These are phyloP conservation scores for Martes martes DNA, from an alignment of 2,113 vertebrate species.

Conservation along the genomic window DNA sequence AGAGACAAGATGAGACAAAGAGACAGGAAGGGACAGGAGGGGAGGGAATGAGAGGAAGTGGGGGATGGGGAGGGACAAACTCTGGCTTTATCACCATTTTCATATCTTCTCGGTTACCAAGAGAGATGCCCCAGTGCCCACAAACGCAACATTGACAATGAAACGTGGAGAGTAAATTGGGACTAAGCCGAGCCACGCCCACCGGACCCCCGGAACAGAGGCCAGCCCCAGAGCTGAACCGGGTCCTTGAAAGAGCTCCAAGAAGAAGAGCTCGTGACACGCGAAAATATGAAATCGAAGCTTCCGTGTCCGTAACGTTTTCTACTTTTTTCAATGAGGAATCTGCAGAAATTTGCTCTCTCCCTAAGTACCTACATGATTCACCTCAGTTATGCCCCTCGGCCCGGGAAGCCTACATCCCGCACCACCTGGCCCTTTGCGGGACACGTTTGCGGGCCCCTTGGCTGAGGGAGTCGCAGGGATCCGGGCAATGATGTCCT, in stretches of 20 bases:
- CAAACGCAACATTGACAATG: rapidly evolving
- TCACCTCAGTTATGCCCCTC: background rate
- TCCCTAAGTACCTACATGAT: background rate
- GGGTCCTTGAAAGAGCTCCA: background rate
- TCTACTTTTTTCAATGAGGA: background rate
- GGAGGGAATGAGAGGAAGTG: no score
- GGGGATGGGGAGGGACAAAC: background rate
- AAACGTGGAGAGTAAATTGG: rapidly evolving
- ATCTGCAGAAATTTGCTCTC: background rate
- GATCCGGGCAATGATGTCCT: background rate
- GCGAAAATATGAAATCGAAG: background rate
- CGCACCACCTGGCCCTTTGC: background rate
- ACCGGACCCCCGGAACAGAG: rapidly evolving
- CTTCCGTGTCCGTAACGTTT: background rate
- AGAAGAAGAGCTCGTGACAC: background rate
- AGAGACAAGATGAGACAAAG: background rate
- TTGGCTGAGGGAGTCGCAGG: background rate
- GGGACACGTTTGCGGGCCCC: background rate
- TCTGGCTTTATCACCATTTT: background rate
- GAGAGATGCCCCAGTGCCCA: background rate
- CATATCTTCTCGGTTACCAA: background rate
- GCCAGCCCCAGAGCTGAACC: background rate
- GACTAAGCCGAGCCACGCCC: rapidly evolving
- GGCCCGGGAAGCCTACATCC: background rate
- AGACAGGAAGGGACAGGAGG: no score